phyloP scores from a whole-genome alignment of 2,797 vertebrate genomes.

The Sebastes minor region DNA sequence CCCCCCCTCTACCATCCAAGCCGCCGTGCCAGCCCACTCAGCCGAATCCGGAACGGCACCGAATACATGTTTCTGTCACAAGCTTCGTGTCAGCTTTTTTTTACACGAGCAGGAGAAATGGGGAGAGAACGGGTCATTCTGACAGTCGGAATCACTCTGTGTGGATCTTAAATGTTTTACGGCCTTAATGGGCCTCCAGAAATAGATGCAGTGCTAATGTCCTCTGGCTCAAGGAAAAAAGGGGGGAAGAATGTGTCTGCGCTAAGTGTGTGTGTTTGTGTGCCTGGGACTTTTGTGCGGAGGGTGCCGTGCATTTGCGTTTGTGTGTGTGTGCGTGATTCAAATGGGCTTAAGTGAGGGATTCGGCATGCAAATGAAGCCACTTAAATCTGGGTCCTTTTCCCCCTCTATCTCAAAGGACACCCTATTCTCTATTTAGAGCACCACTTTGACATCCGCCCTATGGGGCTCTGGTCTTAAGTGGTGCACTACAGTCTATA shows the following conservation, averaged over 20 bases:
- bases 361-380: constrained; percentile 78
- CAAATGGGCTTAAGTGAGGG: constrained; percentile 70
- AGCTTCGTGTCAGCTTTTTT: constrained; percentile 74
- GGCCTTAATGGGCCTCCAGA: constrained; percentile 80
- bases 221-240: constrained; percentile 68
- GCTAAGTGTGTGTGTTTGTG: constrained; percentile 38
- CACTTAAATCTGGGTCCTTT: constrained; percentile 71
- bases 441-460: constrained; percentile 70
- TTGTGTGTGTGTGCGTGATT: constrained; percentile 44
- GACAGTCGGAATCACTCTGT: constrained; percentile 76
- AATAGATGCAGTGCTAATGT: constrained; percentile 82
- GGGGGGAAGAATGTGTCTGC: constrained; percentile 46
- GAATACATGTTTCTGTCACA: constrained; percentile 80
- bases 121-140: constrained; percentile 71
- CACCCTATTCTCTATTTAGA: constrained; percentile 75
- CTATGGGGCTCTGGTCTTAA: constrained; percentile 59
- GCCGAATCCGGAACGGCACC: constrained; percentile 67
- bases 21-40: constrained; percentile 61
- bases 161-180: constrained; percentile 82
- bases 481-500: constrained; percentile 59
- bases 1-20: constrained; percentile 24
- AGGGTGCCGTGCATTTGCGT: constrained; percentile 14
- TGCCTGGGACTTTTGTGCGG: constrained; percentile 28
- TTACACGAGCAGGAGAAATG: constrained; percentile 62
- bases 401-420: constrained; percentile 65